Conservation (phyloP, 2,797 vertebrate species). For the Cichlasoma orientale region DNA sequence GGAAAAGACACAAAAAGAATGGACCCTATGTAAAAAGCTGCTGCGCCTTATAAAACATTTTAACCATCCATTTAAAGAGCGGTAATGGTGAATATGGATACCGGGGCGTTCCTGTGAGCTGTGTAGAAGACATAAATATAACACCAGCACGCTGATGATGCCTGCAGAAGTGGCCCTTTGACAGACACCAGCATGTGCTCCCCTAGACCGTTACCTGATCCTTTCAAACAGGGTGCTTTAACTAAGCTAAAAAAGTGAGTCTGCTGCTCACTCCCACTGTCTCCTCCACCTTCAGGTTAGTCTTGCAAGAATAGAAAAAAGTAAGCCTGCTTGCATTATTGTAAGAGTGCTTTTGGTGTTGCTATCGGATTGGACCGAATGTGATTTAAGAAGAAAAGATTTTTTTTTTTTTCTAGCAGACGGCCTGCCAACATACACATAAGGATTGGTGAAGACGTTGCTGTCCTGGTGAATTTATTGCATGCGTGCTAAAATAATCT, state of each 20-base stretch:
- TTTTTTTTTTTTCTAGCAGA: slow-evolving; percentile 12
- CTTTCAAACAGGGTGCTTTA: slow-evolving; percentile 83
- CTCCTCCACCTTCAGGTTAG: slow-evolving; percentile 82
- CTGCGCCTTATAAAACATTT: background rate
- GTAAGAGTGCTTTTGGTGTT: slow-evolving; percentile 8
- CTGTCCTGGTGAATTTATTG: slow-evolving; percentile 40
- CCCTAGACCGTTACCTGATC: slow-evolving; percentile 86
- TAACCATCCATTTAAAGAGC: slow-evolving; percentile 15
- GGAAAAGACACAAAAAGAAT: background rate
- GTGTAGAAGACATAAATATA: slow-evolving; percentile 82
- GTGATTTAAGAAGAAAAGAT: background rate
- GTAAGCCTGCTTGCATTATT: slow-evolving; percentile 24
- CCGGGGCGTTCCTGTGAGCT: slow-evolving; percentile 57
- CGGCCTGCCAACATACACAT: slow-evolving; percentile 29
- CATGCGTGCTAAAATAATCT: slow-evolving; percentile 43
- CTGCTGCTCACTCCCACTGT: slow-evolving; percentile 76
- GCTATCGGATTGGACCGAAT: background rate
- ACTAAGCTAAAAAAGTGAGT: slow-evolving; percentile 84
- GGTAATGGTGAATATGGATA: slow-evolving; percentile 48
- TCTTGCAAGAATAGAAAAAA: slow-evolving; percentile 66
- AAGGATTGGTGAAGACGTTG: slow-evolving; percentile 39
- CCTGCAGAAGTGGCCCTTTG: slow-evolving; percentile 88
- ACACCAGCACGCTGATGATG: slow-evolving; percentile 84
- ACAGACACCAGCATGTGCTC: slow-evolving; percentile 94
- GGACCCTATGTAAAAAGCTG: background rate